Conservation (phyloP, 2,888 invertebrate genomes). For the Orchesellides sinensis region DNA sequence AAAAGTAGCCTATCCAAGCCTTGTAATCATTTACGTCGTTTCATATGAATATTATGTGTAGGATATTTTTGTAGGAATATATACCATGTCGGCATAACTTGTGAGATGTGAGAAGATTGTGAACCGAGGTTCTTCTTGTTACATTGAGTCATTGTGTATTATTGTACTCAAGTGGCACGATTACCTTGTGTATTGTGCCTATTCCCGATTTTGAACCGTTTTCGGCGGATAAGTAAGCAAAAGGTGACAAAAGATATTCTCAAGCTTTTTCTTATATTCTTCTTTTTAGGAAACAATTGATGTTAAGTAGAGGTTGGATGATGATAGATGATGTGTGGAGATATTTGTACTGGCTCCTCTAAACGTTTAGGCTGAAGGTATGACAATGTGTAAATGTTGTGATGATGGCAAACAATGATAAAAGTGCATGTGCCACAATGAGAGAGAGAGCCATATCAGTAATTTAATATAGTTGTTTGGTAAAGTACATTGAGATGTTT, state of each 20-base stretch:
- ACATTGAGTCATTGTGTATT: conserved; percentile 25
- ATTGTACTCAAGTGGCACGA: conserved; percentile 66
- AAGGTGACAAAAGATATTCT: conserved; percentile 50
- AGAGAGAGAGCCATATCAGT: conserved; percentile 43
- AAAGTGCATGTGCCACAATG: conserved; percentile 54
- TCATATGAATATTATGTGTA: too few species aligned
- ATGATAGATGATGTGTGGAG: too few species aligned
- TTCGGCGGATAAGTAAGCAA: conserved; percentile 52
- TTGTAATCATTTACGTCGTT: too few species aligned
- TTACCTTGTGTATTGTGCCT: conserved; percentile 52
- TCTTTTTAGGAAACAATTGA: too few species aligned
- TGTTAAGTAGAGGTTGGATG: too few species aligned
- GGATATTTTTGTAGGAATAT: too few species aligned
- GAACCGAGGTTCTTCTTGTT: neutral
- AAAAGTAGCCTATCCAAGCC: neutral
- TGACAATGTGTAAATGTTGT: neutral
- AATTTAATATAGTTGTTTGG: conserved; percentile 65
- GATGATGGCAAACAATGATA: conserved; percentile 36
- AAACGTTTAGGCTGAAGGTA: too few species aligned
- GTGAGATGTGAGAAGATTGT: conserved; percentile 13
- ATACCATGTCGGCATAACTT: conserved; percentile 6
- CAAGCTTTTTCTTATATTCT: too few species aligned
- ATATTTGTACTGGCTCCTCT: neutral
- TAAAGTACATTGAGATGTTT: conserved; percentile 45
- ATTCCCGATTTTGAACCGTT: conserved; percentile 29